phyloP scores from a whole-genome alignment of 2,797 vertebrate species.

The Poecilia wingei region DNA sequence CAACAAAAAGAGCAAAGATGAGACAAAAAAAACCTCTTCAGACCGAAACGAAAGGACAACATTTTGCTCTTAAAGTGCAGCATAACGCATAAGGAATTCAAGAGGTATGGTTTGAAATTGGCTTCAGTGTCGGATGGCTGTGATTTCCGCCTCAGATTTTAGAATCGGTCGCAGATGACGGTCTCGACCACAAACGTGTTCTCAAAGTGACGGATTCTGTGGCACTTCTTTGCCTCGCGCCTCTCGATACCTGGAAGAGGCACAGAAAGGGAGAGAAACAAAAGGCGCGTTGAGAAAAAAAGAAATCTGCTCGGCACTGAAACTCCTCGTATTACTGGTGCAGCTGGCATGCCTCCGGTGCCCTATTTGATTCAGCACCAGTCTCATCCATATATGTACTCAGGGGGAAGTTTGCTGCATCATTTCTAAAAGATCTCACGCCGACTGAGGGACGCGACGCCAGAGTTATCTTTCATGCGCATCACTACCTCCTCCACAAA shows the following conservation, averaged over 20 bases:
- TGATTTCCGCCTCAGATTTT: slow-evolving; percentile 62
- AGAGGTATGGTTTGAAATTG: slow-evolving; percentile 76
- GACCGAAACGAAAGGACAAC: slow-evolving; percentile 49
- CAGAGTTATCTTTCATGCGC: slow-evolving; percentile 49
- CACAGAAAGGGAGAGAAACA: slow-evolving; percentile 4
- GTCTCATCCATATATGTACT: slow-evolving; percentile 58
- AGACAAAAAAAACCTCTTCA: slow-evolving; percentile 47
- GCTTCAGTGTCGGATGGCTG: slow-evolving; percentile 68
- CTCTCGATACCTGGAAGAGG: slow-evolving; percentile 86
- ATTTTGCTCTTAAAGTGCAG: slow-evolving; percentile 84
- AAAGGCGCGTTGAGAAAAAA: slow-evolving; percentile 15
- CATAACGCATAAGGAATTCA: slow-evolving; percentile 77
- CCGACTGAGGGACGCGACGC: slow-evolving; percentile 40
- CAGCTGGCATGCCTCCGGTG: neutral
- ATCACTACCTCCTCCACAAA: slow-evolving; percentile 76
- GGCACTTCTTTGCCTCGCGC: slow-evolving; percentile 85
- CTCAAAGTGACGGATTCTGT: slow-evolving; percentile 92
- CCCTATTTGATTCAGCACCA: slow-evolving; percentile 27
- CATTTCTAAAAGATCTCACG: slow-evolving; percentile 28
- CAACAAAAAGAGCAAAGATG: slow-evolving; percentile 49
- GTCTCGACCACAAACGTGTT: slow-evolving; percentile 97
- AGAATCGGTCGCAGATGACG: slow-evolving; percentile 86
- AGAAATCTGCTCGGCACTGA: slow-evolving; percentile 13
- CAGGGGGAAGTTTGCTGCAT: slow-evolving; percentile 55
- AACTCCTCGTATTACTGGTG: neutral